Evolutionary conservation across 1,140 invertebrate species (phyloP), one percentile per base, ranked within the genome.

Genomic region (Drosophila arawakana): DNA sequence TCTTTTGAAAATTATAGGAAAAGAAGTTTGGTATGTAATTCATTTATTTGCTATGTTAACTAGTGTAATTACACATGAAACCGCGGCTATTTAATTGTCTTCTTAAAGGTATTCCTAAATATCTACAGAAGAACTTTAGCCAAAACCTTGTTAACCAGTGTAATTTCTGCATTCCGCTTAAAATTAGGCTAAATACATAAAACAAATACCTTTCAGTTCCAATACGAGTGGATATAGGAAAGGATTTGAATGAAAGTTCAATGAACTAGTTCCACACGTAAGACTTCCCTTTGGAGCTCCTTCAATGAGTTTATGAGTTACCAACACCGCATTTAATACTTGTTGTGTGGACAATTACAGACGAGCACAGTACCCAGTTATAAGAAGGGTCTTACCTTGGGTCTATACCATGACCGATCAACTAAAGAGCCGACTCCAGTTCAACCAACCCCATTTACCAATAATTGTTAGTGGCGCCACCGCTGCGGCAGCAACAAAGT

Each of bases 401-500:
- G 72, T 81, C 72, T 72, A 76, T 78, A 89, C 85, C 84, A 89
- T 78, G 61, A 70, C 58, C 59, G 34, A 13, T 54, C 50, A 58
- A 15, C 44, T 44, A 70, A 54, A 44, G 58, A 76, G 76, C 71
- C 76, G 57, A 61, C 47, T 67, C 62, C 47, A 35, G 21, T 35
- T 15, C 10, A 69, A 72, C 61, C 0, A 30, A 30, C 25, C 35
- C 47, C 59, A 52, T 35, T 82, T 90, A 90, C 81, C 84, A 84
- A 78, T 49, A 80, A n/a, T 81, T 84, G 39, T 76, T 68, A 61
- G 78, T 78, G 35, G 30, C 49, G 30, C 71, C 73, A n/a, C 52
- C 43, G 41, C 49, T 84, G 78, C 71, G 60, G 63, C 84, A 89
- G 55, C 84, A 89, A 75, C 84, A 89, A 54, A 89, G 75, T 50